Evolutionary conservation across 2,888 invertebrate genomes (phyloP), one percentile per base, ranked within the genome.

Genomic region (Epirrita christyi): DNA sequence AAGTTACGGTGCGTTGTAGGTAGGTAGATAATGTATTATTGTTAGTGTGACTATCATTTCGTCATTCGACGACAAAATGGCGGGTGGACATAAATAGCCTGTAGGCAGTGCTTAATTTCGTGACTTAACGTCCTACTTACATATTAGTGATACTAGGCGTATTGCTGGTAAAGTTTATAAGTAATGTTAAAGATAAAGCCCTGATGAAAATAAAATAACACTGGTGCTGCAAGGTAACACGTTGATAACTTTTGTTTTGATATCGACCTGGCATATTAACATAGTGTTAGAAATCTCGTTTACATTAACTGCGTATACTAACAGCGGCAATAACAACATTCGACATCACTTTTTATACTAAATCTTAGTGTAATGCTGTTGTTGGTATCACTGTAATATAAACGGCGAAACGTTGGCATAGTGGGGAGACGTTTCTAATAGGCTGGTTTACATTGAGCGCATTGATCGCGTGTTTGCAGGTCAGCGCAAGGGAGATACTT

Each of bases 401-500:
- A 71, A 74, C 71, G 66, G 67, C 73, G 68, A 68, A 68, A 64
- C 70, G 63, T 60, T 55, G 67, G 68, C 64, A 74, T 72, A 76
- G 77, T 75, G 76, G 78, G 77, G 76, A 75, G 71, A 72, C 75
- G 77, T 78, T 79, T 76, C 73, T 73, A 80, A 77, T 76, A 78
- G 76, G 74, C 76, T 78, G 75, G 77, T 80, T 83, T 83, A 80
- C 80, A 86, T 80, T 85, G 81, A 85, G 85, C 81, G 81, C 82
- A 85, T 83, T 87, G 83, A 86, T 88, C 81, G 86, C 86, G 83
- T 89, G 84, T 87, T 89, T 83, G 79, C 89, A 92, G 91, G 91
- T 92, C 84, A 90, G 80, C 85, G 85, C 88, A 77, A 88, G 88
- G 85, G 90, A 85, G 86, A 87, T 89, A 81, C 84, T 90, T 73